A percentile compares a stretch with the other conserved stretches of the same genome.
Evolutionary conservation across 2,113 vertebrate species (phyloP).

Genomic region (Hylia prasina): DNA sequence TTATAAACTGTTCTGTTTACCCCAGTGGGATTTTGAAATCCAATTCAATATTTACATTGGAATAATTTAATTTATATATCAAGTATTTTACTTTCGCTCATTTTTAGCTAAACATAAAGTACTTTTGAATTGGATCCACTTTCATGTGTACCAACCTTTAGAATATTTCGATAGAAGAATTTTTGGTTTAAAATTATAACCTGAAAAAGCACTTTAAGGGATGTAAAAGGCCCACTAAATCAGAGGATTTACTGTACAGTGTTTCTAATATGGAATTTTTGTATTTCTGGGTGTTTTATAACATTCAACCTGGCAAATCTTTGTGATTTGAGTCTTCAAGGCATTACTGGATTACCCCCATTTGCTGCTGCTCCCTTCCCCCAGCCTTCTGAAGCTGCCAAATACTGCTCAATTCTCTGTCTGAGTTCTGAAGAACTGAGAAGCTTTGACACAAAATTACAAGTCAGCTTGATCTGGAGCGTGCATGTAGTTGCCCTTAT

Average conservation of each 20-base stretch:
- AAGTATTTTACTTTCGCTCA: background rate
- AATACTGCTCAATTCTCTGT: background rate
- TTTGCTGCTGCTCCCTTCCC: background rate
- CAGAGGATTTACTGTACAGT: background rate
- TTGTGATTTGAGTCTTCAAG: background rate
- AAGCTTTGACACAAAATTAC: background rate
- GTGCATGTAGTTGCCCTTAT: background rate
- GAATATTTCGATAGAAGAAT: background rate
- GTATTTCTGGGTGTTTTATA: background rate
- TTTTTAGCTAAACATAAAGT: background rate
- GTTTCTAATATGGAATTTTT: background rate
- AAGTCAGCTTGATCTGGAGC: background rate
- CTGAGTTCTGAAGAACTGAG: background rate
- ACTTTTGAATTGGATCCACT: background rate
- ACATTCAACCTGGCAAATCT: background rate
- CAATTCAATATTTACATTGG: background rate
- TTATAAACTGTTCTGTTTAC: background rate
- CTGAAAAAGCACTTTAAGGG: background rate
- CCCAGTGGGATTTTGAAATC: background rate
- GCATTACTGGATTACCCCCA: background rate
- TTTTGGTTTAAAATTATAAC: background rate
- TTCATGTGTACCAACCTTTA: background rate
- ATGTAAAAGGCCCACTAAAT: background rate
- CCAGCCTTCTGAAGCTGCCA: background rate
- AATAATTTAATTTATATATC: background rate